These are phyloP conservation scores for Xenentodon cancila DNA, from an alignment of 2,797 vertebrate species.

Conservation along the genomic window DNA sequence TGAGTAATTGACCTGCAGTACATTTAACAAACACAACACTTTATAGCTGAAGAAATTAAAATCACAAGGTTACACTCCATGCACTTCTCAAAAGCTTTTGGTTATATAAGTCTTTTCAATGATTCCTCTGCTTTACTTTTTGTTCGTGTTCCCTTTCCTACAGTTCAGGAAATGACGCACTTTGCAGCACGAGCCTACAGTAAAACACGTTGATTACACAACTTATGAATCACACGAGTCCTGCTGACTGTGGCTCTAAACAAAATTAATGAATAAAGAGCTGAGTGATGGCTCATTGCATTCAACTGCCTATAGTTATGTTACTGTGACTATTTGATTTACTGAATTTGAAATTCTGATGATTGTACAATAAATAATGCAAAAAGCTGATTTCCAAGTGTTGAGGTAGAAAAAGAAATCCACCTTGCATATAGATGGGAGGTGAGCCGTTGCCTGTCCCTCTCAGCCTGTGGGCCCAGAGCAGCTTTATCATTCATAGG, in stretches of 20 bases:
- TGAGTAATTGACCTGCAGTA: slow-evolving; percentile 7
- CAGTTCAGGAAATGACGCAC: slow-evolving; percentile 11
- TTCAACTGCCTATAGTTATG: slow-evolving; percentile 66
- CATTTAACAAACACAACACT: slow-evolving; percentile 11
- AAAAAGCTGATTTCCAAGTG: slow-evolving; percentile 71
- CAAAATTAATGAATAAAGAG: slow-evolving; percentile 77
- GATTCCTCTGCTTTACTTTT: slow-evolving; percentile 8
- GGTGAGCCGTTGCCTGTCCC: slow-evolving; percentile 64
- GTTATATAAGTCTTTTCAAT: neutral
- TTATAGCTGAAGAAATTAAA: no score
- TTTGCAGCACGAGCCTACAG: slow-evolving; percentile 24
- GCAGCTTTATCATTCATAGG: slow-evolving; percentile 95
- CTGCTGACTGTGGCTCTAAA: slow-evolving; percentile 54
- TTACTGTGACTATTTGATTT: slow-evolving; percentile 73
- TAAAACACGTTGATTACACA: slow-evolving; percentile 76
- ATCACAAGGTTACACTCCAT: slow-evolving; percentile 5
- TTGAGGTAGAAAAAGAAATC: slow-evolving; percentile 60
- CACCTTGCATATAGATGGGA: slow-evolving; percentile 74
- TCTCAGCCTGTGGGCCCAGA: slow-evolving; percentile 83
- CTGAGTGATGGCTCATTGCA: slow-evolving; percentile 55
- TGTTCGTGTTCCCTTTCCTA: slow-evolving; percentile 39
- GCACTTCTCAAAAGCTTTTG: neutral
- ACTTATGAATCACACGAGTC: slow-evolving; percentile 63
- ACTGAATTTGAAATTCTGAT: slow-evolving; percentile 71
- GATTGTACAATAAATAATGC: slow-evolving; percentile 79